phyloP scores from a whole-genome alignment of 2,888 invertebrate genomes.

The Daptonema setosum region DNA sequence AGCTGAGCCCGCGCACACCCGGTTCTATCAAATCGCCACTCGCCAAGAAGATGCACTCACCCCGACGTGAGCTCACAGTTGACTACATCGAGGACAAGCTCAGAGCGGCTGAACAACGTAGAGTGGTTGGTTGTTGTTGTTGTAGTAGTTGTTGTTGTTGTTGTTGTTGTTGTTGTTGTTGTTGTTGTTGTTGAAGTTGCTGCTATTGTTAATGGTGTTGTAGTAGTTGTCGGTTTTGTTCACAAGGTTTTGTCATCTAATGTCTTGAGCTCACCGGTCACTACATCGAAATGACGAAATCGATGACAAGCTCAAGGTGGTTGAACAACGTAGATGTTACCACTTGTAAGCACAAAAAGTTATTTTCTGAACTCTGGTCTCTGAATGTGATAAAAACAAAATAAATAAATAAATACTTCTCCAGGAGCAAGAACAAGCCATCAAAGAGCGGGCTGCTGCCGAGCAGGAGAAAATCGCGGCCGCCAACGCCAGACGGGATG shows the following conservation, averaged over 20 bases:
- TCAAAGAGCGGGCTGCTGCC: neutral
- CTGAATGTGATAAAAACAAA: too few relatives aligned
- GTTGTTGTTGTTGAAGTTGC: neutral
- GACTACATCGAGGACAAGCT: slow-evolving; percentile 77
- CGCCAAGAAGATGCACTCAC: neutral
- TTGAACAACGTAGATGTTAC: too few relatives aligned
- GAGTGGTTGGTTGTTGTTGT: slow-evolving; percentile 44
- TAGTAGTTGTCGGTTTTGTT: too few relatives aligned
- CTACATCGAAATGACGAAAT: too few relatives aligned
- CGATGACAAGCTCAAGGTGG: too few relatives aligned
- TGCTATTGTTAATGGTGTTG: too few relatives aligned
- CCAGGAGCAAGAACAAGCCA: neutral
- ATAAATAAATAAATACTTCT: neutral
- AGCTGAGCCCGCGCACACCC: too few relatives aligned
- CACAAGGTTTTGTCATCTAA: too few relatives aligned
- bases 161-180: neutral
- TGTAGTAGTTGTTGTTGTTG: neutral
- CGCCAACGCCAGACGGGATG: neutral
- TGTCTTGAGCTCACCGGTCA: too few relatives aligned
- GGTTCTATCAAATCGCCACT: too few relatives aligned
- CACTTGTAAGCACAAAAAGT: too few relatives aligned
- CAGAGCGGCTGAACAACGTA: slow-evolving; percentile 73
- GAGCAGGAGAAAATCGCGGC: neutral
- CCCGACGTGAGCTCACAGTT: slow-evolving; percentile 40
- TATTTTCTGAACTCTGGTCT: too few relatives aligned